Percentiles rank a stretch among this genome's conserved stretches.
Conservation (phyloP, 2,797 vertebrate genomes). For the Syndactyla subalaris region DNA sequence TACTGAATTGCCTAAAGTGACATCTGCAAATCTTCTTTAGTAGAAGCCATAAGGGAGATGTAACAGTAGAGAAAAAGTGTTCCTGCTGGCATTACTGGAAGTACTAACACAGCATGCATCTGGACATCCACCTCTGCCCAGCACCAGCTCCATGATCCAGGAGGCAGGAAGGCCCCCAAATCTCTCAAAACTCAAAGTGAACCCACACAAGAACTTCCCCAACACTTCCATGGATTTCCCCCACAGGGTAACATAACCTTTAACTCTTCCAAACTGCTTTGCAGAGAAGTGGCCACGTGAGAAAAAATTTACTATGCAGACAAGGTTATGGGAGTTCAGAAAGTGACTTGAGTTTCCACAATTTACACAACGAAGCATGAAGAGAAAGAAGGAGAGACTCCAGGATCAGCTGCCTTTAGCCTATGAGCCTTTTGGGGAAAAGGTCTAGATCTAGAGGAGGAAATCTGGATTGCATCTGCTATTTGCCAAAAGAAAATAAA, state of each 20-base stretch:
- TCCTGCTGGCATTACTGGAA: neutral
- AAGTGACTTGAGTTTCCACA: neutral
- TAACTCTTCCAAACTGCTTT: neutral
- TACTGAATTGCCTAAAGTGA: neutral
- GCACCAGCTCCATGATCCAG: neutral
- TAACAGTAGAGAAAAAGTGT: neutral
- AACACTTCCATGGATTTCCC: neutral
- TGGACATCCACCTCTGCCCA: neutral
- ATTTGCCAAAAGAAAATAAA: neutral
- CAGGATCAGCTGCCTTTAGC: neutral
- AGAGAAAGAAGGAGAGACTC: neutral
- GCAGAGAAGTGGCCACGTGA: neutral
- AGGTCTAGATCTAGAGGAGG: neutral
- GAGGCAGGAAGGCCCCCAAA: neutral
- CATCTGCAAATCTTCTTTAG: neutral
- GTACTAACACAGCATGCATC: neutral
- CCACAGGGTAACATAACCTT: neutral
- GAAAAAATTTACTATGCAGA: neutral
- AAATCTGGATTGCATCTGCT: neutral
- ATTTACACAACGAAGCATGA: neutral
- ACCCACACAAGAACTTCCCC: neutral
- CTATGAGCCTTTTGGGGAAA: neutral
- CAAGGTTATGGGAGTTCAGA: neutral
- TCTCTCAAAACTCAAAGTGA: neutral
- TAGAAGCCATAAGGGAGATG: neutral